phyloP scores from a whole-genome alignment of 2,113 vertebrate species.

The Perca schrenkii region DNA sequence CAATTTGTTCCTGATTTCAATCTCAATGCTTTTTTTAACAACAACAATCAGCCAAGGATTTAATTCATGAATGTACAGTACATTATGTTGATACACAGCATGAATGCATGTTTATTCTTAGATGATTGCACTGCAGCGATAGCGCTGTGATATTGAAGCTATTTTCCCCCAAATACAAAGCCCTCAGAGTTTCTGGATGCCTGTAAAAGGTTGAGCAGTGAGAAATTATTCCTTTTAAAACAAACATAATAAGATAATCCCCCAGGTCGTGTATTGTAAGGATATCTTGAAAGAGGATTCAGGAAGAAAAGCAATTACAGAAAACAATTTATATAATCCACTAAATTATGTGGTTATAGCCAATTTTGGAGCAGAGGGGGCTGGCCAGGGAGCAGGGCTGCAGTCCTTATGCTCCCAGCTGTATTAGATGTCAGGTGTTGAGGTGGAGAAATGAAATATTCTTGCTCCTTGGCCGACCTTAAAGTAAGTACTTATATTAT shows the following conservation, averaged over 20 bases:
- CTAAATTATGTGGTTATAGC: conserved; percentile 51
- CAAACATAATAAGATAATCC: conserved; percentile 73
- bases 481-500: conserved; percentile 47
- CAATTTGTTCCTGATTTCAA: conserved; percentile 66
- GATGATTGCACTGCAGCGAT: conserved; percentile 50
- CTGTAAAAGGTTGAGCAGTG: conserved; percentile 53
- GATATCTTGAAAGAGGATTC: conserved; percentile 59
- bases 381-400: conserved; percentile 17
- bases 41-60: conserved; percentile 51
- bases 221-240: conserved; percentile 66
- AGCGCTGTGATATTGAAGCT: conserved; percentile 45
- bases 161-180: conserved; percentile 52
- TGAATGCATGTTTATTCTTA: conserved; percentile 59
- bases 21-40: conserved; percentile 32
- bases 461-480: conserved; percentile 39
- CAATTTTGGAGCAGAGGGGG: conserved; percentile 27
- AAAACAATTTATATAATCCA: conserved; percentile 64
- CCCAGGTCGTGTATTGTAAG: conserved; percentile 42
- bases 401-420: conserved; percentile 29
- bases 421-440: conserved; percentile 48
- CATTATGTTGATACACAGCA: conserved; percentile 63
- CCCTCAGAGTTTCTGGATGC: conserved; percentile 40
- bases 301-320: conserved; percentile 46
- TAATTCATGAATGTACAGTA: conserved; percentile 62
- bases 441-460: conserved; percentile 61